Percentiles rank a stretch among this genome's conserved stretches.
phyloP scores from a whole-genome alignment of 2,113 vertebrate species.

The Lasiurus cinereus region DNA sequence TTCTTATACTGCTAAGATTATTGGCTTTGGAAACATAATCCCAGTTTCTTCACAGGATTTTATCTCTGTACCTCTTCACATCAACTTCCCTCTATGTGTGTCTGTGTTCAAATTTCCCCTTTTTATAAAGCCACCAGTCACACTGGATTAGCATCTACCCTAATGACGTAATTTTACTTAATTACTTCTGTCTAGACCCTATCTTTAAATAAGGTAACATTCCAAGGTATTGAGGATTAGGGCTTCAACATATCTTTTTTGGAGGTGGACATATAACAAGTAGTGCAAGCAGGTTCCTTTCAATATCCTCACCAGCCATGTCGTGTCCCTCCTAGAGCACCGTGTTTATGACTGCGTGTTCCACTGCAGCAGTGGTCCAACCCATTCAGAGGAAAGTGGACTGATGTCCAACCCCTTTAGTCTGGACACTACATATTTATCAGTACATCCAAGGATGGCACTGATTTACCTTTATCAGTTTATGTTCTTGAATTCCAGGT shows the following conservation, averaged over 20 bases:
- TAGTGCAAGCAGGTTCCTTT: background rate
- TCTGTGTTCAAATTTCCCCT: background rate
- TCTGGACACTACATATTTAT: background rate
- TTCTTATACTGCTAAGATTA: background rate
- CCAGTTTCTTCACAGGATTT: background rate
- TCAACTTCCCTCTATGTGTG: background rate
- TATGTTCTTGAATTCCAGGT: background rate
- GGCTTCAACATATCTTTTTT: background rate
- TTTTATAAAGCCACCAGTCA: background rate
- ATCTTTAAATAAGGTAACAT: background rate
- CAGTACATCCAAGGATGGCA: background rate
- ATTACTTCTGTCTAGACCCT: background rate
- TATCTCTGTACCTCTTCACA: background rate
- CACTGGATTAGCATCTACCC: background rate
- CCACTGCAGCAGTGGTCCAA: background rate
- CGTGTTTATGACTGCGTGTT: background rate
- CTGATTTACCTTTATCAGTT: background rate
- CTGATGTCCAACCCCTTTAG: background rate
- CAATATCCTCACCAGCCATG: background rate
- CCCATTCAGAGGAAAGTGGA: background rate
- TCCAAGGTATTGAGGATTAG: background rate
- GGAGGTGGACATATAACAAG: background rate
- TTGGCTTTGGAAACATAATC: background rate
- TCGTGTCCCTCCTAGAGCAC: background rate
- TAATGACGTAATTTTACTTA: background rate